These are phyloP conservation scores for Esox lucius DNA, from an alignment of 2,797 vertebrate species.

Conservation along the genomic window DNA sequence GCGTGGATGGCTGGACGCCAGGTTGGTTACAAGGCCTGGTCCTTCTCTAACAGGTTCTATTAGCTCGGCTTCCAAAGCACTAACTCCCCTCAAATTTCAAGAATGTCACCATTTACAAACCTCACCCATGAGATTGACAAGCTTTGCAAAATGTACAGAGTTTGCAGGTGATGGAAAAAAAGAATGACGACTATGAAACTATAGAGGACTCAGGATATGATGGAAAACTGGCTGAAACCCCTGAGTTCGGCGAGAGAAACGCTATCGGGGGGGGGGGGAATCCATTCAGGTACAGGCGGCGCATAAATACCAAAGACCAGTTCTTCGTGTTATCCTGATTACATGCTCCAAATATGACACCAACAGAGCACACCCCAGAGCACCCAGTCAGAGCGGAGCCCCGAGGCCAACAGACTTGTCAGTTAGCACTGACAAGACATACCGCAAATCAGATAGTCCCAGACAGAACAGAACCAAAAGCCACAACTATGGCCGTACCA, in stretches of 20 bases:
- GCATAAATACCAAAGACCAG: slow-evolving; percentile 42
- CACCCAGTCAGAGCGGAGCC: too few species aligned
- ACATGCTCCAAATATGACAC: slow-evolving; percentile 60
- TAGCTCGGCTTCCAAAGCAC: too few species aligned
- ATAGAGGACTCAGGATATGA: slow-evolving; percentile 6
- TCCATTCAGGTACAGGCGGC: slow-evolving; percentile 25
- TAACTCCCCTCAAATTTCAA: too few species aligned
- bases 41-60: background rate
- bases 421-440: too few species aligned
- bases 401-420: too few species aligned
- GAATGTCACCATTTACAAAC: background rate
- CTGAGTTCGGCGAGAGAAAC: slow-evolving; percentile 11
- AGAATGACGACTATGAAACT: background rate
- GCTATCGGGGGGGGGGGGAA: slow-evolving; percentile 28
- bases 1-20: slow-evolving; percentile 8
- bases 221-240: slow-evolving; percentile 20
- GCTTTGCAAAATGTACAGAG: slow-evolving; percentile 1
- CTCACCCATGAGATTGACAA: background rate
- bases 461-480: too few species aligned
- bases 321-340: slow-evolving; percentile 49
- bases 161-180: background rate
- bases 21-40: background rate
- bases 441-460: too few species aligned
- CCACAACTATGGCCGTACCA: too few species aligned
- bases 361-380: slow-evolving; percentile 16